phyloP scores from a whole-genome alignment of 2,113 vertebrate genomes.

The Progne subis region DNA sequence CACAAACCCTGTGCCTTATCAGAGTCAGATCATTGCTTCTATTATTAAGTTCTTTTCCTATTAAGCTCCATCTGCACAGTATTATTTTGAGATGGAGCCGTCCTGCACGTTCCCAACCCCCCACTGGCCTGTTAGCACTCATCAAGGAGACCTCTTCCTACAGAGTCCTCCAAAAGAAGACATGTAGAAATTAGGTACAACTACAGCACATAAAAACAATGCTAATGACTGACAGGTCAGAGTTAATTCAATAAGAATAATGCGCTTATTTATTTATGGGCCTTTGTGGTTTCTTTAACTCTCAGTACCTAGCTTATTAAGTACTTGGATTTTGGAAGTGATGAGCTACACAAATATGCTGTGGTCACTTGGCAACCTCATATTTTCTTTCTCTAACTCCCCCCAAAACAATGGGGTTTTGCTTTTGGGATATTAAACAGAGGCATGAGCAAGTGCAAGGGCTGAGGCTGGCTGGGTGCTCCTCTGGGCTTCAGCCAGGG shows the following conservation, averaged over 20 bases:
- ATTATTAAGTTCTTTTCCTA: background rate
- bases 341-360: constrained; percentile 38
- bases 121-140: background rate
- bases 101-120: background rate
- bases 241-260: constrained; percentile 42
- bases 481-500: background rate
- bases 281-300: constrained; percentile 39
- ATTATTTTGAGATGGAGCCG: constrained; percentile 2
- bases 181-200: constrained; percentile 40
- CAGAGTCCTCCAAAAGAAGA: constrained; percentile 20
- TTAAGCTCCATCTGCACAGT: constrained; percentile 13
- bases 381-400: background rate
- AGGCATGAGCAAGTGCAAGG: background rate
- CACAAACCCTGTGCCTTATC: background rate
- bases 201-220: constrained; percentile 20
- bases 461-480: fast-evolving
- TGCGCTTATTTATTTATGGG: constrained; percentile 21
- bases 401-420: background rate
- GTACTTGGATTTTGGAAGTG: constrained; percentile 19
- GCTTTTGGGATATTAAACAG: background rate
- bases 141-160: constrained; percentile 6
- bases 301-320: background rate
- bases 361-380: constrained; percentile 30
- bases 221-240: constrained; percentile 29
- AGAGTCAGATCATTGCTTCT: constrained; percentile 10